Base-by-base conservation (phyloP, 2,113 vertebrate species). In the Astur gentilis region DNA sequence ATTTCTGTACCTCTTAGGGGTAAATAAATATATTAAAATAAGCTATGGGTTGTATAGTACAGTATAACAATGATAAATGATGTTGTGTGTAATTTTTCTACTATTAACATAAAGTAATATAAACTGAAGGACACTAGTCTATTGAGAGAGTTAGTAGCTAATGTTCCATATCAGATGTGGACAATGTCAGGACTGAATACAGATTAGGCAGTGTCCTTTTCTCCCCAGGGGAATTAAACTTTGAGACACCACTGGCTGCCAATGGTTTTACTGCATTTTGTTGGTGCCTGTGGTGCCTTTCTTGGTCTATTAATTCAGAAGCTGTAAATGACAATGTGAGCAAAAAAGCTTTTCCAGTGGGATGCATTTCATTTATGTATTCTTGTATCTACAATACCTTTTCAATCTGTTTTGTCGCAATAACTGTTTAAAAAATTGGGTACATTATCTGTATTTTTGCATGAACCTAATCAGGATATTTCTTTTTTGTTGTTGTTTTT, bases 91-190 rank as follows among this genome's bases (percentile, higher is more conserved):
- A 99, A 99, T 99, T 99, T 99, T 99, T 99, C 98, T 99, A 99
- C 99, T 99, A 99, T 99, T 99, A 99, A 99, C 99, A 99, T 99
- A 99, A 99, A 99, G 99, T 99, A 99, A 99, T 99, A 99, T 99
- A 99, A 99, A 99, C 99, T 99, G 99, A 99, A 99, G 99, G 99
- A 99, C 99, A 99, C 99, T 98, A 98, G 99, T 99, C 99, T 99
- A 99, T 99, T 99, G 99, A 99, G 98, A 99, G 99, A 99, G 99
- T 99, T 99, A 99, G 99, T 98, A 99, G 99, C 99, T 99, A 99
- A 99, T 99, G 99, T 99, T 99, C 99, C 99, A 98, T 99, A 99
- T 99, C 99, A 99, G 99, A 99, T 99, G 99, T 99, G 99, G 99
- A 99, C 99, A 99, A 99, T 99, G 99, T 99, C 99, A 99, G 99